Evolutionary conservation across 2,797 vertebrate species (phyloP), one percentile per base, ranked within the genome.

Genomic region (Eidolon dupreanum): DNA sequence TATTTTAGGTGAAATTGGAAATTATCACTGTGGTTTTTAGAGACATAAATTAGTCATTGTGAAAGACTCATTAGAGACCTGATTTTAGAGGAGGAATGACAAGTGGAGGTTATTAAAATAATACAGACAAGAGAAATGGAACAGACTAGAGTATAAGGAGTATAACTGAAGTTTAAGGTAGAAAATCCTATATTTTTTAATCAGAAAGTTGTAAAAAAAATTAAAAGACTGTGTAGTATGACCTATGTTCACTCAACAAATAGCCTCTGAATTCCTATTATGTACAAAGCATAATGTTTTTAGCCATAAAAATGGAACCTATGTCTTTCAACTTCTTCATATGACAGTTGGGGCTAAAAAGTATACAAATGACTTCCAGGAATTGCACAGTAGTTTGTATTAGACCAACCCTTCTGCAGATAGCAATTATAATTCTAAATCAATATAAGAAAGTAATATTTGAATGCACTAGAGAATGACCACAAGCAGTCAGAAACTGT

Each of bases 11-110:
- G 13, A 93, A n/a, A 15, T 17, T 90, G 68, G 46, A 49, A 65
- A 85, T 85, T 53, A 33, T 86, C 41, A 4, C 28, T 68, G 38
- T 71, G 57, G 24, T 73, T 92, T 55, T 31, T 41, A 82, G 75
- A 88, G 53, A 85, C 36, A 49, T 66, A 90, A 90, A 85, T 96
- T 65, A 93, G 53, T 81, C n/a, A 26, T 33, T 51, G 70, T 89
- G n/a, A 90, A 94, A 85, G 70, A 66, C 16, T 70, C 38, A 46
- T 11, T 78, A 55, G 46, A 33, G 82, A 89, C 53, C 55, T 85
- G 24, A 82, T 55, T 24, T 51, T 46, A 59, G 26, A 90, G 12
- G 12, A 43, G 59, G 41, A 59, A 71, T 24, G 46, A 43, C 26
- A 36, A 22, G 28, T 11, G 41, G 28, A 65, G 10, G 15, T 49